Base-by-base conservation (phyloP, 2,797 vertebrate species). In the Anguilla obscura region DNA sequence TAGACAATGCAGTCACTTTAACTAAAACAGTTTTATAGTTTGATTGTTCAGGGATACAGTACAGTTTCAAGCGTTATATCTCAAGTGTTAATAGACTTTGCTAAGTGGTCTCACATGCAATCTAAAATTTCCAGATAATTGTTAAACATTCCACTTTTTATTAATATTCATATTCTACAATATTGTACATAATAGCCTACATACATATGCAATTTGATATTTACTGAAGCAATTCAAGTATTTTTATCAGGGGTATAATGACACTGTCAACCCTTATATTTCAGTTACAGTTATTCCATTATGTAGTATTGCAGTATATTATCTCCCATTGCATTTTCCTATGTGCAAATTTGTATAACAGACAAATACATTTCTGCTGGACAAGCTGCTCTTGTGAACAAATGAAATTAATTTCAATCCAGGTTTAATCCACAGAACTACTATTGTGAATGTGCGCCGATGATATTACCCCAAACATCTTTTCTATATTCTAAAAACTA, bases 1-100 rank as follows among this genome's bases (percentile, higher is more conserved):
- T 21, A 16, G 69, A 33, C 9, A 71, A 71, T 71, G n/a, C 7
- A 33, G 69, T 71, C 10, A 33, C 14, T 79, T 79, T 79, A 79
- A 79, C 74, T 79, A 36, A 79, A 79, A 79, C 36, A 45, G 33
- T 79, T 79, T 40, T 79, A 40, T 45, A 79, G 33, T 76, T 76
- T 76, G 71, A 76, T 79, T 79, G 74, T 79, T 79, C 74, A 40
- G 33, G 36, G 36, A 79, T 6, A 79, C 14, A 79, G 45, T 40
- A 36, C 12, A 18, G 3, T 45, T 45, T 3, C 14, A 79, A 79
- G 36, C 14, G 21, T 79, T 36, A 40, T 45, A 45, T 16, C 30
- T 40, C 4, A 40, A 21, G 36, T 45, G 36, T 18, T 79, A 79
- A 45, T 40, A 45, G 74, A 33, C 33, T 79, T 45, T 4, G 14